Evolutionary conservation across 35 echinoderm and acorn worm genomes (phyloP).

Genomic region (Nesometra sesokonis): DNA sequence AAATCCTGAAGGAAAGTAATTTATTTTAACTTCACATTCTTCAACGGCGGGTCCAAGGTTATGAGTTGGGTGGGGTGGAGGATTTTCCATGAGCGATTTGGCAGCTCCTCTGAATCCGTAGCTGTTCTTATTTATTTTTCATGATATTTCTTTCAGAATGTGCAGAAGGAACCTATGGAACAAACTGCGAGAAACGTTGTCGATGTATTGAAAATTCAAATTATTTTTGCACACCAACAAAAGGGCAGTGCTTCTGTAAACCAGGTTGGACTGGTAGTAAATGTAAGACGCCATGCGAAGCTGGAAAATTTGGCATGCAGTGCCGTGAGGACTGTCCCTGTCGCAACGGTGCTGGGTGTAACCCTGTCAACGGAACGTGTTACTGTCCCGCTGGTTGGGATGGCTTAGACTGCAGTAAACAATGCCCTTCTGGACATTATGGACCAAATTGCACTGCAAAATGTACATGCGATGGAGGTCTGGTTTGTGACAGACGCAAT

Average conservation of each 20-base stretch:
- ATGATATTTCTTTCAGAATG: neutral
- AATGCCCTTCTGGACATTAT: neutral
- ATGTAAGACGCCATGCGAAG: neutral
- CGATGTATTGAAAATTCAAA: neutral
- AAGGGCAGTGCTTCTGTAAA: neutral
- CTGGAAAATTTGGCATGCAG: neutral
- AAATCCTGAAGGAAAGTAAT: too few species aligned
- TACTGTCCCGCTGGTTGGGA: neutral
- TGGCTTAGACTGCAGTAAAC: neutral
- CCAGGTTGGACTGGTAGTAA: neutral
- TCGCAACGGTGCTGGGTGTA: neutral
- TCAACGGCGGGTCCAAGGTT: too few species aligned
- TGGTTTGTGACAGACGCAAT: neutral
- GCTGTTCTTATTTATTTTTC: too few species aligned
- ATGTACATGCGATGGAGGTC: neutral
- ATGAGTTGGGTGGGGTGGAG: too few species aligned
- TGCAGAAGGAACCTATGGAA: neutral
- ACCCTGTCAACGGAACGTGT: neutral
- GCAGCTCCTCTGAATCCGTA: too few species aligned
- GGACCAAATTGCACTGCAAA: neutral
- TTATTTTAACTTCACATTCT: too few species aligned
- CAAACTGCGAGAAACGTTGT: neutral
- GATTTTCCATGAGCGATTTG: too few species aligned
- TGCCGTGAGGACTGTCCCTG: conserved; percentile 1
- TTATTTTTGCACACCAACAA: neutral